These are phyloP conservation scores for Leptura quadrifasciata DNA, from an alignment of 2,888 invertebrate genomes.

Conservation along the genomic window DNA sequence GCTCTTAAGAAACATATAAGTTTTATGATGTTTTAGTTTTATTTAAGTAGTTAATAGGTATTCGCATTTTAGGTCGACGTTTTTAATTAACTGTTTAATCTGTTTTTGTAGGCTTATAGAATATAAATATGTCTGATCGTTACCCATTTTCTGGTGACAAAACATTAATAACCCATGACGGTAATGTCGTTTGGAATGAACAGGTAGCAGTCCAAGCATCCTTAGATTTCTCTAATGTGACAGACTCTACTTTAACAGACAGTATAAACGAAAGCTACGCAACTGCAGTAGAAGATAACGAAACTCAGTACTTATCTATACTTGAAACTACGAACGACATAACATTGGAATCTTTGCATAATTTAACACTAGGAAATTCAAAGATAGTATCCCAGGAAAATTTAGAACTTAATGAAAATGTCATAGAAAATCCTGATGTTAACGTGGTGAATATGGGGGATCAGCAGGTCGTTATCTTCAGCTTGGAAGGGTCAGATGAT, in stretches of 20 bases:
- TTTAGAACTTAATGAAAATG: conserved; percentile 48
- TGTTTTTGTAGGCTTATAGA: conserved; percentile 12
- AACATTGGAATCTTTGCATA: conserved; percentile 52
- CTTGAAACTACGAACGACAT: conserved; percentile 64
- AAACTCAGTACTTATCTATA: conserved; percentile 69
- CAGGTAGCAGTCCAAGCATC: conserved; percentile 38
- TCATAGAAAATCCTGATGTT: conserved; percentile 45
- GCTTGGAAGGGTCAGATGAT: conserved; percentile 70
- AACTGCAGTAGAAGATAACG: conserved; percentile 66
- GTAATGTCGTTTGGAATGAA: conserved; percentile 45
- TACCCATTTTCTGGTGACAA: conserved; percentile 34
- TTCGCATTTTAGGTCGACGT: background rate
- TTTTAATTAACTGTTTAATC: background rate
- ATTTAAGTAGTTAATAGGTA: background rate
- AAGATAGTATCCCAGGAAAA: conserved; percentile 52
- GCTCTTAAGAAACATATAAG: background rate
- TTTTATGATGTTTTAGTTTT: background rate
- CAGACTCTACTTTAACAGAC: conserved; percentile 57
- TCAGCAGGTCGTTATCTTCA: conserved; percentile 68
- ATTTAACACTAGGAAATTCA: conserved; percentile 52
- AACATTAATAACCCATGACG: conserved; percentile 29
- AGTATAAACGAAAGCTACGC: conserved; percentile 66
- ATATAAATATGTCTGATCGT: conserved; percentile 39
- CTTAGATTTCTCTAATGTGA: conserved; percentile 41
- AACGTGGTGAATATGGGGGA: conserved; percentile 43